These are phyloP conservation scores for Rhinolophus ferrumequinum DNA, from an alignment of 2,113 vertebrate species.

Conservation along the genomic window DNA sequence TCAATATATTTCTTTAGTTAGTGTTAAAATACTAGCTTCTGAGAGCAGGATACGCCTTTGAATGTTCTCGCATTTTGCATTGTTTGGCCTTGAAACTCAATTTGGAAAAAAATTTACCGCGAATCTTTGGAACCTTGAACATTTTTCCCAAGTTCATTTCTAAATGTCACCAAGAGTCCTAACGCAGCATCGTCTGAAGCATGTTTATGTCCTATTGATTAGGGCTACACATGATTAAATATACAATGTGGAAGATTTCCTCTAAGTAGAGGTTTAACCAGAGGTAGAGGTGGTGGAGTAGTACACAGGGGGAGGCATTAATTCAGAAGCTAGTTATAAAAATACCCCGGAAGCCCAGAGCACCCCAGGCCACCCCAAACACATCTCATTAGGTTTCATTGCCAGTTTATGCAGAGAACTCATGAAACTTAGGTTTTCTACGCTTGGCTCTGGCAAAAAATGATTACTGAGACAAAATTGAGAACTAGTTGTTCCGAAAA, in stretches of 20 bases:
- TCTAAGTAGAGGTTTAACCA: background rate
- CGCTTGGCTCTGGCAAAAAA: background rate
- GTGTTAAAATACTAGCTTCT: background rate
- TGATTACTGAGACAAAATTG: background rate
- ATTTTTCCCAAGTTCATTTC: background rate
- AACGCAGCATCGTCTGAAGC: background rate
- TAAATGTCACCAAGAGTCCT: background rate
- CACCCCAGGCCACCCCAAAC: background rate
- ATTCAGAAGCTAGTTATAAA: background rate
- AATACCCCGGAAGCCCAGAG: background rate
- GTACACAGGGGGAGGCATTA: background rate
- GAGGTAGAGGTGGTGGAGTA: background rate
- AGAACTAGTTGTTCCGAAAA: background rate
- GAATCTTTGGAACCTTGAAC: slow-evolving; percentile 12
- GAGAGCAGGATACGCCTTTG: background rate
- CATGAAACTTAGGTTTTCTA: background rate
- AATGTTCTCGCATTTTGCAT: background rate
- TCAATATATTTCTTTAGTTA: background rate
- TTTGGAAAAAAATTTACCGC: background rate
- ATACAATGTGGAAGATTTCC: background rate
- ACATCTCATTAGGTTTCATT: background rate
- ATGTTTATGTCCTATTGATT: background rate
- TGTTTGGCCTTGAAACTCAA: background rate
- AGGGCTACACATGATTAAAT: background rate
- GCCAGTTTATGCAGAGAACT: background rate